Conservation (phyloP, 2,797 vertebrate species). For the Protosalanx chinensis region DNA sequence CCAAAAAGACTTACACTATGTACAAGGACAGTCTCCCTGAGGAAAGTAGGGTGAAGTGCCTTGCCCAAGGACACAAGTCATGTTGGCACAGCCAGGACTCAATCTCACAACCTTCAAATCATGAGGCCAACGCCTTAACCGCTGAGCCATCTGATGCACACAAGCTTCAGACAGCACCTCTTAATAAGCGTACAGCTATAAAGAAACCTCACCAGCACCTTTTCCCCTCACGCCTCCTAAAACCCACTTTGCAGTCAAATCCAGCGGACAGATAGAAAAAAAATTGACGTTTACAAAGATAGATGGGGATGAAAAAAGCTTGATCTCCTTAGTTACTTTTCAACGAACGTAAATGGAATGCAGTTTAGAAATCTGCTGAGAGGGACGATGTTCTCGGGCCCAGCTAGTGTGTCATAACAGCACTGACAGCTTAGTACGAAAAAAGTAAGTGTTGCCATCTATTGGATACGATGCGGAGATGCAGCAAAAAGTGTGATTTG, state of each 20-base stretch:
- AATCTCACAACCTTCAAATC: too few species aligned
- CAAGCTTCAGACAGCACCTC: slow-evolving; percentile 9
- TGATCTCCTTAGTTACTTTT: slow-evolving; percentile 57
- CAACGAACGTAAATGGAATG: slow-evolving; percentile 66
- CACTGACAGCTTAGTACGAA: slow-evolving; percentile 45
- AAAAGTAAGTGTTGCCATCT: slow-evolving; percentile 60
- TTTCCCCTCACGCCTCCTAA: slow-evolving; percentile 33
- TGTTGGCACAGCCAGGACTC: too few species aligned
- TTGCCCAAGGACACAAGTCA: too few species aligned
- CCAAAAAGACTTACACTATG: too few species aligned
- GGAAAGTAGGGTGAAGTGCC: too few species aligned
- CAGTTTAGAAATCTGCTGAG: slow-evolving; percentile 72
- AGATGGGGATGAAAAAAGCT: slow-evolving; percentile 63
- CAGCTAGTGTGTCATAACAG: slow-evolving; percentile 58
- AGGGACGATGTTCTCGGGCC: slow-evolving; percentile 48
- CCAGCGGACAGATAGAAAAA: slow-evolving; percentile 50
- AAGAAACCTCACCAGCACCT: slow-evolving; percentile 19
- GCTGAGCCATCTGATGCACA: not conserved
- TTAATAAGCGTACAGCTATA: slow-evolving; percentile 23
- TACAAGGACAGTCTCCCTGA: too few species aligned
- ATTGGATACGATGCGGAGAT: slow-evolving; percentile 36
- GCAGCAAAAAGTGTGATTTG: slow-evolving; percentile 30
- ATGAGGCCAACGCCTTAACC: too few species aligned
- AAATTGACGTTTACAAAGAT: slow-evolving; percentile 49
- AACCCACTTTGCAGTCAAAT: slow-evolving; percentile 53